Conservation (phyloP, 2,113 vertebrate species). For the Fukomys damarensis region DNA sequence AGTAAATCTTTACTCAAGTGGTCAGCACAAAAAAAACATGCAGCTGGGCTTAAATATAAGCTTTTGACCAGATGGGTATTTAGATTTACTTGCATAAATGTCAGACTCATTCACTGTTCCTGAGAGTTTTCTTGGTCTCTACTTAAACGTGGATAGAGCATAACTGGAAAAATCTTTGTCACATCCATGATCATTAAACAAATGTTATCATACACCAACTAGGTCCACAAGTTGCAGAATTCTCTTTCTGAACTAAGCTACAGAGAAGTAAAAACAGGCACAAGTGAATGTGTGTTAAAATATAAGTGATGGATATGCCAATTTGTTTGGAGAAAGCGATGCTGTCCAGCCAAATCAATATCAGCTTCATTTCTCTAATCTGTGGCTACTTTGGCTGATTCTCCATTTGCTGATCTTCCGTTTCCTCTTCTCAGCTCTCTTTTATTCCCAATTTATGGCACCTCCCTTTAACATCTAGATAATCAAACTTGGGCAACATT, state of each 20-base stretch:
- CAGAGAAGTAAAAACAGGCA: not conserved
- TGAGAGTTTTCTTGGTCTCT: not conserved
- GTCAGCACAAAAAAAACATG: not conserved
- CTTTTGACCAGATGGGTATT: constrained; percentile 1
- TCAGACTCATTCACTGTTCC: not conserved
- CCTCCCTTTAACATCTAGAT: not conserved
- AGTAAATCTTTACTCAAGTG: constrained; percentile 43
- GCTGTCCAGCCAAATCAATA: not conserved
- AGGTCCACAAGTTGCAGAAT: not conserved
- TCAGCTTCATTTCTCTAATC: not conserved
- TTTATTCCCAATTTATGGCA: not conserved
- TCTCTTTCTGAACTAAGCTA: not conserved
- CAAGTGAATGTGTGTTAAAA: constrained; percentile 20
- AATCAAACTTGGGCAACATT: not conserved
- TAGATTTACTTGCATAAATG: constrained; percentile 22
- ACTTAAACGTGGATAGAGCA: constrained; percentile 10
- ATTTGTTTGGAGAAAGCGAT: not conserved
- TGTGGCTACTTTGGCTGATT: not conserved
- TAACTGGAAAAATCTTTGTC: not conserved
- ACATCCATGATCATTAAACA: not conserved
- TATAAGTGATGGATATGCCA: not conserved
- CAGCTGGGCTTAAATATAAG: constrained; percentile 24
- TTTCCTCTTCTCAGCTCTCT: not conserved
- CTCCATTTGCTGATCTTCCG: not conserved
- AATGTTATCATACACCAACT: not conserved